These are phyloP conservation scores for Vidua macroura DNA, from an alignment of 2,113 vertebrate species.

Conservation along the genomic window DNA sequence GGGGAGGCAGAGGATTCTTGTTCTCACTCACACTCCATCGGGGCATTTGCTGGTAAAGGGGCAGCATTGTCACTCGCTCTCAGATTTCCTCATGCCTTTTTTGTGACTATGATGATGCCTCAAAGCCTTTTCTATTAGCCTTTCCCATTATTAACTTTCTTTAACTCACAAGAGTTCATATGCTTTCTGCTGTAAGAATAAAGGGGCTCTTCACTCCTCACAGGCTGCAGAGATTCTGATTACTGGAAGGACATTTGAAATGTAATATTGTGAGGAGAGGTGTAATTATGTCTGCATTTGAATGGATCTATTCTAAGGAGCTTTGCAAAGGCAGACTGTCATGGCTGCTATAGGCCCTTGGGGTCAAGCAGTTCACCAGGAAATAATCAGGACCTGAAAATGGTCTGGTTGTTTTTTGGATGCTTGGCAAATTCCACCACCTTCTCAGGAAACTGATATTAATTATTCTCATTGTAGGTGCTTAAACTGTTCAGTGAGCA, in stretches of 20 bases:
- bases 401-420: conserved; percentile 5
- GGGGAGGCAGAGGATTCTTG: not conserved
- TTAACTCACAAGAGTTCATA: not conserved
- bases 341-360: not conserved
- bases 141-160: conserved; percentile 36
- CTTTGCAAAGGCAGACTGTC: conserved; percentile 26
- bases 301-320: conserved; percentile 53
- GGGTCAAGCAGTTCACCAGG: conserved; percentile 37
- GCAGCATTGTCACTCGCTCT: not conserved
- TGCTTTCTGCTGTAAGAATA: conserved; percentile 44
- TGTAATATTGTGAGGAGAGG: conserved; percentile 44
- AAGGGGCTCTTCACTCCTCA: conserved; percentile 62
- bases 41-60: conserved; percentile 26
- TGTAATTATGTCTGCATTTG: conserved; percentile 50
- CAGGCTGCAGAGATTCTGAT: conserved; percentile 45
- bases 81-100: conserved; percentile 42
- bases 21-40: not conserved
- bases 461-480: not conserved
- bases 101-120: not conserved
- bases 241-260: conserved; percentile 41
- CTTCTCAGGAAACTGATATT: conserved; percentile 14
- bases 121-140: conserved; percentile 59
- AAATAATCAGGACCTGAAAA: conserved; percentile 33
- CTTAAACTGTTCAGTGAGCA: not conserved
- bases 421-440: conserved; percentile 27